These are phyloP conservation scores for Apodemus agrarius DNA, from an alignment of 2,797 vertebrate species.

Conservation along the genomic window DNA sequence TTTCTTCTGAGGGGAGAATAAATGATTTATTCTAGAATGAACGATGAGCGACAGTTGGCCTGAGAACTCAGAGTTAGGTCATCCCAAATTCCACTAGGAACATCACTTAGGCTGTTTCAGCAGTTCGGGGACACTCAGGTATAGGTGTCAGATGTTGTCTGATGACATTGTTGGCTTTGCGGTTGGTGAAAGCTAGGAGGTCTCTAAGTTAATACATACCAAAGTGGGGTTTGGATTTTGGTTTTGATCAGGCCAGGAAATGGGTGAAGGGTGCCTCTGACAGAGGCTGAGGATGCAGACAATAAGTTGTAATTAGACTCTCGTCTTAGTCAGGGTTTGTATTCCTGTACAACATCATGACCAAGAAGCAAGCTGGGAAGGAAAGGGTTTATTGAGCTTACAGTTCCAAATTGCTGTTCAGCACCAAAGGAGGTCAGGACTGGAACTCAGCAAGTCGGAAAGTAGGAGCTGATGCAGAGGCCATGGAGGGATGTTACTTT, in stretches of 20 bases:
- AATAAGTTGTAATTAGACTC: not conserved
- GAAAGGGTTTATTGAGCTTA: too few species aligned
- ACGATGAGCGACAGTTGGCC: not conserved
- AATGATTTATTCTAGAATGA: not conserved
- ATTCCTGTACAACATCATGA: too few species aligned
- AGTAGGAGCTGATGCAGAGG: too few species aligned
- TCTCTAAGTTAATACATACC: not conserved
- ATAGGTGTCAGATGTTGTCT: not conserved
- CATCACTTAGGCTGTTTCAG: not conserved
- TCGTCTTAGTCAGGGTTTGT: too few species aligned
- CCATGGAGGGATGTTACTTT: too few species aligned
- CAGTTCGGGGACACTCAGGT: not conserved
- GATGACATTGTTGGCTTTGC: not conserved
- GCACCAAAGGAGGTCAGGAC: too few species aligned
- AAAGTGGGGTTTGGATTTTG: not conserved
- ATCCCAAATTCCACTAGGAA: not conserved
- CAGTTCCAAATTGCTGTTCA: too few species aligned
- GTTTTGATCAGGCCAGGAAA: not conserved
- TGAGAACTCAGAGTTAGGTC: not conserved
- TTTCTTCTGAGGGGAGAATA: not conserved
- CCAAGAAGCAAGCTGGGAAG: too few species aligned
- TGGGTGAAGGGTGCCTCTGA: not conserved
- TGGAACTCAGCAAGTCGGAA: too few species aligned
- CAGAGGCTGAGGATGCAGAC: too few species aligned
- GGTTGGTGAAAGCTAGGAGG: not conserved